Evolutionary conservation across 2,888 invertebrate species (phyloP).

Genomic region (Coleophora flavipennella): DNA sequence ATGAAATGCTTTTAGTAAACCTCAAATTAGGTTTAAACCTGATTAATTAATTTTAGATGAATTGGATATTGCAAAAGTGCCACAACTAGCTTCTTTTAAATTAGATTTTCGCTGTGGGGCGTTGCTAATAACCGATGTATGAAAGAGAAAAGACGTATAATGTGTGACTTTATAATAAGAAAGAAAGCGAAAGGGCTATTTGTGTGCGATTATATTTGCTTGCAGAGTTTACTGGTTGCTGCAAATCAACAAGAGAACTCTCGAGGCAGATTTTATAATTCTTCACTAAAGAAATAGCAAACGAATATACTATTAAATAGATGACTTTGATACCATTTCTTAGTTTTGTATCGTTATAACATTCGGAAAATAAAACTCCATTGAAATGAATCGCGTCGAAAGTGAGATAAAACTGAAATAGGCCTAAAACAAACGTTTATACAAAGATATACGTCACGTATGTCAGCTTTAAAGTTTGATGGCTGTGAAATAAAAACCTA

Average conservation of each 20-base stretch:
- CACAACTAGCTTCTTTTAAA: slow-evolving; percentile 42
- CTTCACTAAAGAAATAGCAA: too few species aligned
- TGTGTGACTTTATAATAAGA: not conserved
- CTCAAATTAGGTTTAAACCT: slow-evolving; percentile 18
- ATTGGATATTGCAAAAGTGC: slow-evolving; percentile 23
- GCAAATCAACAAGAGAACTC: too few species aligned
- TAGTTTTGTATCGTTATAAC: too few species aligned
- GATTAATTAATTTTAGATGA: slow-evolving; percentile 11
- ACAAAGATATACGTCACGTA: slow-evolving; percentile 22
- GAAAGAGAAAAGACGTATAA: not conserved
- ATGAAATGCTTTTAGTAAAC: slow-evolving; percentile 34
- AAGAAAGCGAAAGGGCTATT: not conserved
- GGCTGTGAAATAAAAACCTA: slow-evolving; percentile 33
- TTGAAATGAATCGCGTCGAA: too few species aligned
- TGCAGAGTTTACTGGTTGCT: too few species aligned
- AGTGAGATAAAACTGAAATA: slow-evolving; percentile 1
- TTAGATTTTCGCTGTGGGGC: slow-evolving; percentile 31
- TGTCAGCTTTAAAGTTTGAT: slow-evolving; percentile 31
- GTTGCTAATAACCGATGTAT: slow-evolving; percentile 24
- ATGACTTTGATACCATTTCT: too few species aligned
- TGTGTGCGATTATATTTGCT: too few species aligned
- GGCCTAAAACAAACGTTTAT: slow-evolving; percentile 23
- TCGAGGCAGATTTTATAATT: too few species aligned
- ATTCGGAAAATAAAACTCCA: too few species aligned
- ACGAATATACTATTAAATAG: too few species aligned